Evolutionary conservation across 2,888 invertebrate species (phyloP).

Genomic region (Eilema griseolum): DNA sequence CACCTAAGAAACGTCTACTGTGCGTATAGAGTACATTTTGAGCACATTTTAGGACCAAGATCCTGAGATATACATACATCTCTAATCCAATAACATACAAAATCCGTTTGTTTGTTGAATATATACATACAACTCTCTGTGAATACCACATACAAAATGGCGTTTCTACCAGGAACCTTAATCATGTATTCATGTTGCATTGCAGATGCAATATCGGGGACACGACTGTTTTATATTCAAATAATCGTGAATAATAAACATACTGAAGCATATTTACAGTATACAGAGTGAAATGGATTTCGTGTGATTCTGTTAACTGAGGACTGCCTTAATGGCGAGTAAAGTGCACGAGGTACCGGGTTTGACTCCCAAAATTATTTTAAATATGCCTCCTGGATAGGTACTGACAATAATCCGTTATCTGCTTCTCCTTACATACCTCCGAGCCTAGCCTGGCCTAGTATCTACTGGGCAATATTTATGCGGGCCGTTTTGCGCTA

Average conservation of each 20-base stretch:
- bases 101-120: neutral
- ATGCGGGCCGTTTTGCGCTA: too few species aligned
- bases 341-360: neutral
- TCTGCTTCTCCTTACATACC: too few species aligned
- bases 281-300: neutral
- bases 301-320: neutral
- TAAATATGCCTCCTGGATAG: too few species aligned
- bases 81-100: neutral
- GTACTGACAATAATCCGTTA: too few species aligned
- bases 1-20: too few species aligned
- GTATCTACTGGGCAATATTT: too few species aligned
- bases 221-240: constrained; percentile 13
- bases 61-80: neutral
- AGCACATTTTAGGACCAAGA: too few species aligned
- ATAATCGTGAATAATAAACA: constrained; percentile 1
- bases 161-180: constrained; percentile 8
- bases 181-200: constrained; percentile 25
- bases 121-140: neutral
- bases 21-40: too few species aligned
- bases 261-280: neutral
- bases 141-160: constrained; percentile 5
- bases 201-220: constrained; percentile 19
- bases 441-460: too few species aligned
- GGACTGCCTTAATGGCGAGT: neutral
- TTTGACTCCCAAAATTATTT: too few species aligned